These are phyloP conservation scores for Epinephelus fuscoguttatus DNA, from an alignment of 2,113 vertebrate genomes.

Conservation along the genomic window DNA sequence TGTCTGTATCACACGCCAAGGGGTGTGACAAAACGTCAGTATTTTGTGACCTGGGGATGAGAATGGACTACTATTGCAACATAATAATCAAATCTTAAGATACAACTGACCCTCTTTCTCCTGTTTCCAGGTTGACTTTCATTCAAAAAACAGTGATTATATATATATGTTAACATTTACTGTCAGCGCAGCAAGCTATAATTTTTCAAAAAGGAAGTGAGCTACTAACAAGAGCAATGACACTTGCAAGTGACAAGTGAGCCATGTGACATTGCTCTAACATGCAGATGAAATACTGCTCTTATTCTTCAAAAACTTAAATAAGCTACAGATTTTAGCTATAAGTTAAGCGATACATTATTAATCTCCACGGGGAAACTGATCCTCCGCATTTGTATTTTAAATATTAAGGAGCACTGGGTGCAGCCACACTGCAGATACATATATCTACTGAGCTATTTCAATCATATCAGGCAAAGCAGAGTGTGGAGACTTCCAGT, in stretches of 20 bases:
- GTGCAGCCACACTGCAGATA: not conserved
- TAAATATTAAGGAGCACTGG: not conserved
- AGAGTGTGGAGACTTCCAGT: not conserved
- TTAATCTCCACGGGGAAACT: not conserved
- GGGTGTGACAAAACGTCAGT: too few relatives aligned
- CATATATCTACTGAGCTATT: not conserved
- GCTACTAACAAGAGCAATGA: too few relatives aligned
- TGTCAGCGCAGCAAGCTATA: not conserved
- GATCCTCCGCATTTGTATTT: not conserved
- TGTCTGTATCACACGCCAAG: too few relatives aligned
- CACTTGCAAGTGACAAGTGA: too few relatives aligned
- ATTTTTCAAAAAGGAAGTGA: not conserved
- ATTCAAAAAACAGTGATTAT: too few relatives aligned
- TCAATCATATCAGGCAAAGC: not conserved
- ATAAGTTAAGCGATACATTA: not conserved
- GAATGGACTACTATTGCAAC: too few relatives aligned
- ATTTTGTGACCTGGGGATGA: too few relatives aligned
- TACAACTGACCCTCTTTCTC: too few relatives aligned
- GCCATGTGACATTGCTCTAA: not conserved
- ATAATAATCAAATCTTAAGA: too few relatives aligned
- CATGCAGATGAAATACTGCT: not conserved
- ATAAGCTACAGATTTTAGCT: not conserved
- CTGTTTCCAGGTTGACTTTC: too few relatives aligned
- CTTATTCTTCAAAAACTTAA: not conserved
- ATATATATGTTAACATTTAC: too few relatives aligned